phyloP scores from a whole-genome alignment of 1,140 invertebrate species.

The Rhynchophorus ferrugineus region DNA sequence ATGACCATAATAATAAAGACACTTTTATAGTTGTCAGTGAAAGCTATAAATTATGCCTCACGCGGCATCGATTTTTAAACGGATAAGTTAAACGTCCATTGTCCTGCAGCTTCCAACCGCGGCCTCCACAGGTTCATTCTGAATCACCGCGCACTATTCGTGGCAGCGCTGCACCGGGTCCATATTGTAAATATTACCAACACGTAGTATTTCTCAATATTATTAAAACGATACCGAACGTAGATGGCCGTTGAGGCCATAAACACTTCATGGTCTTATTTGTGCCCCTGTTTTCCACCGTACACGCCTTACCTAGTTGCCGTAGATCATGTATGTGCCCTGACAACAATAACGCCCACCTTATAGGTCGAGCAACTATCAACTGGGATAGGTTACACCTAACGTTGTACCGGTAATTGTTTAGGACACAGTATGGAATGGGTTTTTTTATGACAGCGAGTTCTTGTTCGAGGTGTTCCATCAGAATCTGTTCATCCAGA shows the following conservation, averaged over 20 bases:
- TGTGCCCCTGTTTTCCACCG: conserved; percentile 2
- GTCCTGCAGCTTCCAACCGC: too few relatives aligned
- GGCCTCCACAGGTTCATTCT: background rate
- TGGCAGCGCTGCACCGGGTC: background rate
- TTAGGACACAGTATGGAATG: background rate
- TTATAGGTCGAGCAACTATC: background rate
- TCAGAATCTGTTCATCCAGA: too few relatives aligned
- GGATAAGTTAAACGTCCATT: too few relatives aligned
- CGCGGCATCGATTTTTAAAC: too few relatives aligned
- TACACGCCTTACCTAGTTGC: background rate
- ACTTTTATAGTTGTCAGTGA: too few relatives aligned
- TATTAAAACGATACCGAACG: background rate
- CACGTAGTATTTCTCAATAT: background rate
- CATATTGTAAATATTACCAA: background rate
- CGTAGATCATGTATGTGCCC: background rate
- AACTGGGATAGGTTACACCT: background rate
- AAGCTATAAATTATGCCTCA: too few relatives aligned
- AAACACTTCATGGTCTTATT: background rate
- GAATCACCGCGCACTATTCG: background rate
- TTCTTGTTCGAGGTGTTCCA: too few relatives aligned
- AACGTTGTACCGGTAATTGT: too few relatives aligned
- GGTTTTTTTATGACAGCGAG: too few relatives aligned
- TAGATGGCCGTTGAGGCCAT: background rate
- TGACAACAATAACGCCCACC: conserved; percentile 1
- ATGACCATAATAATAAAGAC: too few relatives aligned